phyloP scores from a whole-genome alignment of 1,140 invertebrate genomes.

The Mamestra configurata region DNA sequence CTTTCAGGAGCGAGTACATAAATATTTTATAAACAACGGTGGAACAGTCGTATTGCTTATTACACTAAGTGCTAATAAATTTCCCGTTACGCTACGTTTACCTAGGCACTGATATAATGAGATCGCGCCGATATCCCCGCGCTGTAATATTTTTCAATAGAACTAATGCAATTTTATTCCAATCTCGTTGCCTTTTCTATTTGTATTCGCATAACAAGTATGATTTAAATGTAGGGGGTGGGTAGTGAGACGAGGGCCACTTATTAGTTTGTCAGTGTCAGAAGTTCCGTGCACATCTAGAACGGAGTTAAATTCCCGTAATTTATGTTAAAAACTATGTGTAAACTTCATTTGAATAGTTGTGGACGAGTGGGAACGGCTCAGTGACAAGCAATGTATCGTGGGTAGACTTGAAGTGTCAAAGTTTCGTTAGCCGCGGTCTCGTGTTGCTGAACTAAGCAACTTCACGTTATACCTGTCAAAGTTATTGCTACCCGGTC shows the following conservation, averaged over 20 bases:
- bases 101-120: slow-evolving; percentile 48
- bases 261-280: slow-evolving; percentile 1
- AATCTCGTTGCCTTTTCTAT: slow-evolving; percentile 34
- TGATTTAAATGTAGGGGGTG: neutral
- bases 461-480: slow-evolving; percentile 75
- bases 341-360: slow-evolving; percentile 24
- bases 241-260: neutral
- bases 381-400: slow-evolving; percentile 65
- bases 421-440: slow-evolving; percentile 71
- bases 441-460: slow-evolving; percentile 67
- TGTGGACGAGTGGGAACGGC: neutral
- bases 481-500: slow-evolving; percentile 74
- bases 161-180: slow-evolving; percentile 45
- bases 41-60: slow-evolving; percentile 53
- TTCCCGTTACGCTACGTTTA: slow-evolving; percentile 17
- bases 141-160: slow-evolving; percentile 53
- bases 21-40: slow-evolving; percentile 48
- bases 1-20: neutral
- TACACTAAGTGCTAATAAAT: slow-evolving; percentile 61
- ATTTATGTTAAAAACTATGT: neutral
- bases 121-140: slow-evolving; percentile 24
- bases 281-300: neutral
- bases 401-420: slow-evolving; percentile 70
- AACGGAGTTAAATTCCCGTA: neutral
- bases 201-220: neutral